Base-by-base conservation (phyloP, 2,797 vertebrate genomes). In the Melanotaenia pygmaea region DNA sequence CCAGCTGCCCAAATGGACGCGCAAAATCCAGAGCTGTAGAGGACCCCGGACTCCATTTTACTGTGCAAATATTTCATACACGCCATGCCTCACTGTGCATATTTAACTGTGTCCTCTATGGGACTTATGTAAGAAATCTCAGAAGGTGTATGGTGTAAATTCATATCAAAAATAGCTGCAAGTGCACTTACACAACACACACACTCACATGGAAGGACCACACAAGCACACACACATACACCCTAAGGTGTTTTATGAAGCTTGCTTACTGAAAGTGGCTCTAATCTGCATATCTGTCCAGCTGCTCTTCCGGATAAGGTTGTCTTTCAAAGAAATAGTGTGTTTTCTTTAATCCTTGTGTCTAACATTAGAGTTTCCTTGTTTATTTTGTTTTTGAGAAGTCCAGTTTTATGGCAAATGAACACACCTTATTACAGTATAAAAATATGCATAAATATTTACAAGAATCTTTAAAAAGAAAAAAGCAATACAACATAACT, bases 21-120 rank as follows among this genome's bases (percentile, higher is more conserved):
- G 53, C 60, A 82, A 57, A 76, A 63, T 43, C 53, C 12, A 34
- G 51, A 51, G 67, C 64, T 72, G 32, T 50, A 37, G 50, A 64
- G 28, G 37, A 68, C 70, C 28, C 43, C 28, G 53, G 85, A 60
- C 84, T 87, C 88, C 81, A 87, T 90, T 89, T 90, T 90, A 86
- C 78, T 69, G 47, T 64, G 74, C 75, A 71, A 65, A 84, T 59
- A 65, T 77, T 57, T 62, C 57, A 60, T 26, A 47, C 43, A 70
- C 72, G 60, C 40, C 34, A 50, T 22, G 67, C 61, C 74, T 70
- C 71, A 40, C 24, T 66, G 38, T 76, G 57, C 72, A 67, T 67
- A 67, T 86, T 81, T 76, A 64, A 71, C 62, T 24, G 51, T 70
- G 68, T 67, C 22, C 60, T 77, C 38, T 50, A 43, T 37, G 28